Conservation (phyloP, 2,888 invertebrate genomes). For the Yponomeuta malinellus region DNA sequence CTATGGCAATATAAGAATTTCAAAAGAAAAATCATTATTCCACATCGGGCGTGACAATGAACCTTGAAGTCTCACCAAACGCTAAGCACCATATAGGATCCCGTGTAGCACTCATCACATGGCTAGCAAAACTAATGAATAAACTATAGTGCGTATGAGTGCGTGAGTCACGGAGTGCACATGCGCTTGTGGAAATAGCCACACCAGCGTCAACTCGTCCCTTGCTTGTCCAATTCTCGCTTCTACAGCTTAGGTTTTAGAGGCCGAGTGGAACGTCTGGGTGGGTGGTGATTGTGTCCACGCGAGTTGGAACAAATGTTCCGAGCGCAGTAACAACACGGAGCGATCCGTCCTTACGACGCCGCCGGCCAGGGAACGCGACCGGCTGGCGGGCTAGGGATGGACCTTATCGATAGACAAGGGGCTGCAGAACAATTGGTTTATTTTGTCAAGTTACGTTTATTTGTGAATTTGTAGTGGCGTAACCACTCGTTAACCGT, state of each 20-base stretch:
- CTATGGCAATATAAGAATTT: too few relatives aligned
- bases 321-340: constrained; percentile 30
- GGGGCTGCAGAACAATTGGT: neutral
- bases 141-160: constrained; percentile 46
- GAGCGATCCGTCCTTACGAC: constrained; percentile 3
- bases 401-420: constrained; percentile 41
- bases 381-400: constrained; percentile 68
- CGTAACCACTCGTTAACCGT: too few relatives aligned
- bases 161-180: constrained; percentile 66
- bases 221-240: neutral
- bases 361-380: constrained; percentile 58
- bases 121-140: neutral
- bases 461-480: too few relatives aligned
- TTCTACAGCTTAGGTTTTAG: neutral
- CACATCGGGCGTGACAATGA: neutral
- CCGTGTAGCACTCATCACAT: neutral
- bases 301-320: constrained; percentile 62
- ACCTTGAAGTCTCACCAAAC: neutral
- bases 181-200: constrained; percentile 70
- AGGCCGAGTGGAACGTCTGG: neutral
- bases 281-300: neutral
- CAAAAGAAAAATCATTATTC: too few relatives aligned
- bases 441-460: too few relatives aligned
- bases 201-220: neutral
- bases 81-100: neutral